Evolutionary conservation across 2,888 invertebrate species (phyloP).

Genomic region (Diaprepes abbreviatus): DNA sequence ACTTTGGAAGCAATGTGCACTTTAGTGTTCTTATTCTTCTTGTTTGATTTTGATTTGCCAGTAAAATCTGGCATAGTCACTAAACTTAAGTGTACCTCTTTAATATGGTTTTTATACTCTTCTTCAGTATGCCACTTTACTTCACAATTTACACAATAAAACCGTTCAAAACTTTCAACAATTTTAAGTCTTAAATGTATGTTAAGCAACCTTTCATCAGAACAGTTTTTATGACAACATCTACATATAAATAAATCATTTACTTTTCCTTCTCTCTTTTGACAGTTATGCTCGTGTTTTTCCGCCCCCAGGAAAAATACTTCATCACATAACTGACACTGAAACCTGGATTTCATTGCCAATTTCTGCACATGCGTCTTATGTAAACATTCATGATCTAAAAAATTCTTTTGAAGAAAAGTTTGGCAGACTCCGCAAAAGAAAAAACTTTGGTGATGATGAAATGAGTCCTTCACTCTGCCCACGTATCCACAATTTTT

Average conservation of each 20-base stretch:
- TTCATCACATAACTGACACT: slow-evolving; percentile 50
- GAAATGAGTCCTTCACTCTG: not conserved
- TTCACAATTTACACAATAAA: slow-evolving; percentile 3
- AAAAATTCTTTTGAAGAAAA: slow-evolving; percentile 14
- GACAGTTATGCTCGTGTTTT: not conserved
- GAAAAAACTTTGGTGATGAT: slow-evolving; percentile 24
- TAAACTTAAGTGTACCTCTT: slow-evolving; percentile 3
- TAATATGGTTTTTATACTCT: slow-evolving; percentile 15
- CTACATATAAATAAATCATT: not conserved
- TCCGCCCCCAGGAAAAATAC: slow-evolving; percentile 43
- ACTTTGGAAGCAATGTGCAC: slow-evolving; percentile 17
- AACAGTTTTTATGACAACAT: slow-evolving; percentile 17
- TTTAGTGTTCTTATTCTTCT: not conserved
- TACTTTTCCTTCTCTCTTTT: not conserved
- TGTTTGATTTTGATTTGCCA: not conserved
- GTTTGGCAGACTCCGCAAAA: slow-evolving; percentile 30
- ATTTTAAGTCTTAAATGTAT: not conserved
- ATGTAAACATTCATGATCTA: slow-evolving; percentile 34
- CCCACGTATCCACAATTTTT: slow-evolving; percentile 22
- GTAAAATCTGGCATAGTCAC: not conserved
- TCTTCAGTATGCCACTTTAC: not conserved
- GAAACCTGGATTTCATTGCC: slow-evolving; percentile 39
- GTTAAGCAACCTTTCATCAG: not conserved
- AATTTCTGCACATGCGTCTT: slow-evolving; percentile 18
- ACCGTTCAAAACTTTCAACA: not conserved